Evolutionary conservation across 2,113 vertebrate species (phyloP).

Genomic region (Alectura lathami): DNA sequence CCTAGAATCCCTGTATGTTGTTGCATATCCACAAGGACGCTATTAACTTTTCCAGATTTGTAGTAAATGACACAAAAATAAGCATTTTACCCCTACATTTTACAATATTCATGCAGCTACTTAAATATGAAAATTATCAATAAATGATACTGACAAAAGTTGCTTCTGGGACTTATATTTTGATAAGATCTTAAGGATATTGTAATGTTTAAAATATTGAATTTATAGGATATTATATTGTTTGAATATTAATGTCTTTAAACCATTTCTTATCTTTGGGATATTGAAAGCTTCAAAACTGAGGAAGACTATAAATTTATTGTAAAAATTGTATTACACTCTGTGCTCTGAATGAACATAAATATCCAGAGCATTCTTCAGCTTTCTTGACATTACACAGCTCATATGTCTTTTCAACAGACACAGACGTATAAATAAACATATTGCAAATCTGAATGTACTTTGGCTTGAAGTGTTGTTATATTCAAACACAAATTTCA

Average conservation of each 20-base stretch:
- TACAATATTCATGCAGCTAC: background rate
- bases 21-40: background rate
- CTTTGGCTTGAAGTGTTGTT: slow-evolving; percentile 36
- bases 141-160: background rate
- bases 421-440: slow-evolving; percentile 20
- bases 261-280: background rate
- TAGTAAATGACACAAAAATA: background rate
- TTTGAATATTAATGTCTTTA: background rate
- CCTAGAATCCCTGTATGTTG: background rate
- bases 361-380: background rate
- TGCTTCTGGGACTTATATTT: background rate
- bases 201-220: background rate
- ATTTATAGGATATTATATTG: background rate
- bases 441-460: slow-evolving; percentile 38
- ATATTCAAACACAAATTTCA: slow-evolving; percentile 35
- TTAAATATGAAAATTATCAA: background rate
- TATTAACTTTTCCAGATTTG: background rate
- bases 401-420: background rate
- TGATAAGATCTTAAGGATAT: background rate
- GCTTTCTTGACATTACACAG: background rate
- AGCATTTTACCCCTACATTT: background rate
- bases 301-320: background rate
- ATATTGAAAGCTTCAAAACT: background rate
- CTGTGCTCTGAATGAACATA: background rate
- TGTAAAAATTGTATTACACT: background rate